phyloP scores from a whole-genome alignment of 2,113 vertebrate species.

The Thinocorus orbignyianus region DNA sequence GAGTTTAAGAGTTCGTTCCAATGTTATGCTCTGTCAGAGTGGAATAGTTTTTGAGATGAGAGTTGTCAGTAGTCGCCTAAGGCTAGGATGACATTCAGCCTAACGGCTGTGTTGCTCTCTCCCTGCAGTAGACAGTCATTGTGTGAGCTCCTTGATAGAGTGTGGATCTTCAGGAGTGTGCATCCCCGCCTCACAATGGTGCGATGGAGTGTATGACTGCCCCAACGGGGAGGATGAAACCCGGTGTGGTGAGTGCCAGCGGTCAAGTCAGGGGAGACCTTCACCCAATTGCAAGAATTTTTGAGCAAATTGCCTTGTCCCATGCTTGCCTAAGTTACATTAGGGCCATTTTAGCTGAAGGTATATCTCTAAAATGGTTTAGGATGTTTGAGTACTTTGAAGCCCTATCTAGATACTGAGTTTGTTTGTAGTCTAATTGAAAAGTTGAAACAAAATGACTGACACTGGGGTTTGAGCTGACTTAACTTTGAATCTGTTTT shows the following conservation, averaged over 20 bases:
- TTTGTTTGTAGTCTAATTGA: neutral
- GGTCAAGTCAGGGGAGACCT: neutral
- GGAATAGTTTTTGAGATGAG: neutral
- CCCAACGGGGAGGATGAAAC: constrained; percentile 75
- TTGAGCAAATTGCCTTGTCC: neutral
- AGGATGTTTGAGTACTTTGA: neutral
- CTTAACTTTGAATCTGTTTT: neutral
- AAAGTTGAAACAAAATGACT: neutral
- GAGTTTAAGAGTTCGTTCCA: neutral
- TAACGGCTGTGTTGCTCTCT: neutral
- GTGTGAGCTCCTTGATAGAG: constrained; percentile 30
- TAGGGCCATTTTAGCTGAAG: neutral
- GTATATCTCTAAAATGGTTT: neutral
- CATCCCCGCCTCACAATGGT: constrained; percentile 60
- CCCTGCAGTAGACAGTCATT: constrained; percentile 43
- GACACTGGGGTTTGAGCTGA: neutral
- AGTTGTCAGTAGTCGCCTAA: neutral
- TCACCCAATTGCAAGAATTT: neutral
- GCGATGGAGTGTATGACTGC: constrained; percentile 65
- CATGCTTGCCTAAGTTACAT: neutral
- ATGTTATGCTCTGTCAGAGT: neutral
- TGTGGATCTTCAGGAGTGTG: constrained; percentile 67
- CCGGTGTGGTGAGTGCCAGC: constrained; percentile 68
- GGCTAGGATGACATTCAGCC: neutral
- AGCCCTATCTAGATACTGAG: fast-evolving